These are phyloP conservation scores for Bombyx huttoni DNA, from an alignment of 2,888 invertebrate species.

Conservation along the genomic window DNA sequence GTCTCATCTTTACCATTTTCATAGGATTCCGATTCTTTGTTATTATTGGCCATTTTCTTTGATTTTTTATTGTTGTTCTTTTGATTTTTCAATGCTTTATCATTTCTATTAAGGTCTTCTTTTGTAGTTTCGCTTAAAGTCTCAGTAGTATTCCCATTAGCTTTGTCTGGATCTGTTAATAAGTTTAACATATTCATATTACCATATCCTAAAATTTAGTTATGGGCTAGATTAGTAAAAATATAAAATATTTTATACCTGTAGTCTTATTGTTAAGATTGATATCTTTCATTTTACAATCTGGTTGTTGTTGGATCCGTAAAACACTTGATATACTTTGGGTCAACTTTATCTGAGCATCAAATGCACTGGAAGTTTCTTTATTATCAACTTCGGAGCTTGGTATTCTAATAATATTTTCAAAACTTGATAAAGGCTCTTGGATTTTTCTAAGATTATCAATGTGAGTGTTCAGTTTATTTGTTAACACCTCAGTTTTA, in stretches of 20 bases:
- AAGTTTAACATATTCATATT: constrained; percentile 3
- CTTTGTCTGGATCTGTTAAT: constrained; percentile 46
- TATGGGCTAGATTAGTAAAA: no score
- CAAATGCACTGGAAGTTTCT: constrained; percentile 45
- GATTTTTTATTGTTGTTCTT: constrained; percentile 49
- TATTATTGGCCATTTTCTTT: constrained; percentile 37
- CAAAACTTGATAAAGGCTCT: constrained; percentile 55
- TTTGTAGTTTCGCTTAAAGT: constrained; percentile 41
- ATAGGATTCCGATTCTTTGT: constrained; percentile 40
- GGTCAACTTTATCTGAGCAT: constrained; percentile 60
- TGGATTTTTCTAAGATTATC: not conserved
- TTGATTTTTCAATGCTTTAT: constrained; percentile 45
- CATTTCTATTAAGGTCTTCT: constrained; percentile 60
- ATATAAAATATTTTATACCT: constrained; percentile 29
- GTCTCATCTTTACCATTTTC: constrained; percentile 67
- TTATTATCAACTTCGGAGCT: constrained; percentile 23
- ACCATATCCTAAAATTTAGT: no score
- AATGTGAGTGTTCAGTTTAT: not conserved
- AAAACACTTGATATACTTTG: constrained; percentile 54
- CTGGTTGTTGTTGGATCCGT: constrained; percentile 43
- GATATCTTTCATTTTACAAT: constrained; percentile 62
- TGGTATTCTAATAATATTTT: constrained; percentile 46
- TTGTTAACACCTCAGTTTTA: not conserved
- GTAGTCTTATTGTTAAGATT: constrained; percentile 51
- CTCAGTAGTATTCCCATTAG: constrained; percentile 52